Percentiles rank a stretch among this genome's conserved stretches.
phyloP scores from a whole-genome alignment of 2,113 vertebrate genomes.

The Oostethus manadensis region DNA sequence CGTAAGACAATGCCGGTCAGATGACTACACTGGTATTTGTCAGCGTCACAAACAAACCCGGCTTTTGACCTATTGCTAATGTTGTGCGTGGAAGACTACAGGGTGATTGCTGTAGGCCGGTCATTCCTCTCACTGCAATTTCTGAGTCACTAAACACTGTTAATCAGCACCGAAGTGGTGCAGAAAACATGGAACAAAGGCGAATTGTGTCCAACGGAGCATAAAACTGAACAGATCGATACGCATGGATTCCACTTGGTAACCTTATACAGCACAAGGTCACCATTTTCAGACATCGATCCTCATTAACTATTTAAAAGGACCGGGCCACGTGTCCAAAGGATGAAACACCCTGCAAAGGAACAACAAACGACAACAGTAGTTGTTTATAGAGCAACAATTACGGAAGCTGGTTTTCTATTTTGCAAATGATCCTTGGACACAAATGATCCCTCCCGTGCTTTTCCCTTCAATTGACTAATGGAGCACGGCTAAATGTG shows the following conservation, averaged over 20 bases:
- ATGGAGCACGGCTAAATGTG: slow-evolving; percentile 60
- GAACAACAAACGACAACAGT: neutral
- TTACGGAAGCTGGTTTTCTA: neutral
- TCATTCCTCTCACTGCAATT: neutral
- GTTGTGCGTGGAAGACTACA: neutral
- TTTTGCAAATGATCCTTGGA: slow-evolving; percentile 11
- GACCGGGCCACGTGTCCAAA: slow-evolving; percentile 35
- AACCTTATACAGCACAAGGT: slow-evolving; percentile 70
- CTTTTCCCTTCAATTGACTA: slow-evolving; percentile 32
- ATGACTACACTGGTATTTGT: neutral
- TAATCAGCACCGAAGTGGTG: slow-evolving; percentile 36
- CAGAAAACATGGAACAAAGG: slow-evolving; percentile 29
- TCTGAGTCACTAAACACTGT: slow-evolving; percentile 21
- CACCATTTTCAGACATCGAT: slow-evolving; percentile 68
- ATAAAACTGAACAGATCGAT: slow-evolving; percentile 66
- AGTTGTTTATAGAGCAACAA: neutral
- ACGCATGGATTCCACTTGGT: slow-evolving; percentile 64
- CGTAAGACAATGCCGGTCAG: neutral
- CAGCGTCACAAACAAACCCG: neutral
- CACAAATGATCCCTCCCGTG: slow-evolving; percentile 38
- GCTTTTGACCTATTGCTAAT: neutral
- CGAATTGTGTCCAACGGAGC: slow-evolving; percentile 53
- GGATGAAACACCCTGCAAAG: slow-evolving; percentile 19
- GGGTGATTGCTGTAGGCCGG: neutral
- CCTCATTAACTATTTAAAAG: slow-evolving; percentile 74